Evolutionary conservation across 2,797 vertebrate genomes (phyloP).

Genomic region (Pseudochirops corinnae): DNA sequence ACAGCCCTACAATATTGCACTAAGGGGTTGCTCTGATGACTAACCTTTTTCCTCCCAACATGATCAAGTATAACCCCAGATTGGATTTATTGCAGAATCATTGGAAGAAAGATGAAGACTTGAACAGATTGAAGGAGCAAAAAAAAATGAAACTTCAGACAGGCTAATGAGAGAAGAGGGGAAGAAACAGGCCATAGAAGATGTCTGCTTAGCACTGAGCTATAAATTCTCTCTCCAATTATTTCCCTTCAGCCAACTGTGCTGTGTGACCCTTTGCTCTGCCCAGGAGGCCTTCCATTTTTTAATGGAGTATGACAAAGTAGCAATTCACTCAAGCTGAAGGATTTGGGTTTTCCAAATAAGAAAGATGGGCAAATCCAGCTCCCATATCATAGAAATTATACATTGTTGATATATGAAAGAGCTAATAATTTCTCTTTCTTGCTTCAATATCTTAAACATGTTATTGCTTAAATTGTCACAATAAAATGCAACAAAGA

Average conservation of each 20-base stretch:
- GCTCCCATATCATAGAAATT: neutral
- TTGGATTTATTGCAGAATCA: slow-evolving; percentile 29
- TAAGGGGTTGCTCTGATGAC: neutral
- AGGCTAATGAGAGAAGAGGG: slow-evolving; percentile 54
- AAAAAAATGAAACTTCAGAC: slow-evolving; percentile 35
- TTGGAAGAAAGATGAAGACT: slow-evolving; percentile 27
- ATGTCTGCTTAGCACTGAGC: slow-evolving; percentile 61
- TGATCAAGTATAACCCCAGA: slow-evolving; percentile 15
- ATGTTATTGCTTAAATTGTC: neutral
- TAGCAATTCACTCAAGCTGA: slow-evolving; percentile 6
- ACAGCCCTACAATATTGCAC: neutral
- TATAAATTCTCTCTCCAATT: slow-evolving; percentile 65
- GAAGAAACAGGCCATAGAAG: slow-evolving; percentile 44
- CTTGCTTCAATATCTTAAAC: neutral
- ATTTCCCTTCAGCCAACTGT: slow-evolving; percentile 63
- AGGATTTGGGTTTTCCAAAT: neutral
- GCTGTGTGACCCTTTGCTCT: neutral
- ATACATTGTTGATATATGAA: neutral
- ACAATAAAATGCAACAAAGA: neutral
- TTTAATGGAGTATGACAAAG: neutral
- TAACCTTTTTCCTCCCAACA: neutral
- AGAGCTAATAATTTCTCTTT: neutral
- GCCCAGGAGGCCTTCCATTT: slow-evolving; percentile 6
- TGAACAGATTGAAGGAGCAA: neutral
- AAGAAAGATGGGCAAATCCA: neutral